Percentiles rank a stretch among this genome's conserved stretches.
Evolutionary conservation across 2,113 vertebrate genomes (phyloP).

Genomic region (Bambusicola thoracicus): DNA sequence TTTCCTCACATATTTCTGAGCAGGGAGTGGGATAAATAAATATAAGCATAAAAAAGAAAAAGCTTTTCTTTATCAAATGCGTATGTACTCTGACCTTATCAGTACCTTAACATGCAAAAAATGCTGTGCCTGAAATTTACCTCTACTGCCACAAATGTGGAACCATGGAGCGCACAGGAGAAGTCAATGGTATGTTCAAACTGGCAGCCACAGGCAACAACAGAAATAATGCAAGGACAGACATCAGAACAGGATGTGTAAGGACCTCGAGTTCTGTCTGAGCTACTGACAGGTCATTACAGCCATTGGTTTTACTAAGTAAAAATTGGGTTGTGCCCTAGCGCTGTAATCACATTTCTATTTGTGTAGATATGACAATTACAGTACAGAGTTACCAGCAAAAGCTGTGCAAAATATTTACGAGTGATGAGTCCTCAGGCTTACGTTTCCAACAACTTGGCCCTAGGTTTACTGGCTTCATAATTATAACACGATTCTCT

Average conservation of each 20-base stretch:
- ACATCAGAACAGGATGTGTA: not conserved
- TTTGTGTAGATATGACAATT: not conserved
- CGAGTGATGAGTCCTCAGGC: rapidly evolving
- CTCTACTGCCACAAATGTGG: not conserved
- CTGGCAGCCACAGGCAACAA: not conserved
- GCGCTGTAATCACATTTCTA: not conserved
- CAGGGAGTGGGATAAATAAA: not conserved
- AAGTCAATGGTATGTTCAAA: rapidly evolving
- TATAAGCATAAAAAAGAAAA: not conserved
- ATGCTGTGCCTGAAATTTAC: not conserved
- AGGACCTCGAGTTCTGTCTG: not conserved
- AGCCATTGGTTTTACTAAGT: not conserved
- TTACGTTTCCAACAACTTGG: not conserved
- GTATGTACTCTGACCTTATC: not conserved
- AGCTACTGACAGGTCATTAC: not conserved
- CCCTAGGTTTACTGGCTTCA: not conserved
- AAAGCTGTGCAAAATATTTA: slow-evolving; percentile 5
- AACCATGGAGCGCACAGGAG: not conserved
- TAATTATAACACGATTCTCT: not conserved
- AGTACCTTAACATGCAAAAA: not conserved
- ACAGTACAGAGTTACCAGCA: not conserved
- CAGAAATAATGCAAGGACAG: not conserved
- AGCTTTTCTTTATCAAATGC: not conserved
- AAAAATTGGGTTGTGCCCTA: not conserved
- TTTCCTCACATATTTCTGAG: not conserved